phyloP scores from a whole-genome alignment of 2,113 vertebrate species.

The Hydropotes inermis region DNA sequence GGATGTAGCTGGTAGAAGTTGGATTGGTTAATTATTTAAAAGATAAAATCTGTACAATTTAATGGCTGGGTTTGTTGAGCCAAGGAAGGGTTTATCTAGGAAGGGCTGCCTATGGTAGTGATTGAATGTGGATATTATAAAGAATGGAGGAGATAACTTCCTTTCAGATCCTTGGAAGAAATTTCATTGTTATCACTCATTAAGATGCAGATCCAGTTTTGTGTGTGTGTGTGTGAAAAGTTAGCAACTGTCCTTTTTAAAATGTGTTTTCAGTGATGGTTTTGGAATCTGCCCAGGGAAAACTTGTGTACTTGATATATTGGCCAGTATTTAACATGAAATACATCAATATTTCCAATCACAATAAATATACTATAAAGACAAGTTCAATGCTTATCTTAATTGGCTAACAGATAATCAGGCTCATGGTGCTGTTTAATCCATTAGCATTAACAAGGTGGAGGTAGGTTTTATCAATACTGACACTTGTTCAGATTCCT shows the following conservation, averaged over 20 bases:
- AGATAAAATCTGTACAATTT: conserved; percentile 21
- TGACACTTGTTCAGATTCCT: conserved; percentile 81
- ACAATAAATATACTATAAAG: conserved; percentile 85
- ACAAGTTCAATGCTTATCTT: conserved; percentile 82
- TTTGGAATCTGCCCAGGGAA: conserved; percentile 35
- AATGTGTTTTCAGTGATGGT: conserved; percentile 31
- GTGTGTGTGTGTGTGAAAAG: not conserved
- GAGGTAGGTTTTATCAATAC: conserved; percentile 84
- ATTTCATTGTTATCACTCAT: not conserved
- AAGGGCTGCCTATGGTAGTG: not conserved
- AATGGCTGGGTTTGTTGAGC: not conserved
- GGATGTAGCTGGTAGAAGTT: not conserved
- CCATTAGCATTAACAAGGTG: conserved; percentile 83
- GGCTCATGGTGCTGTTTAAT: conserved; percentile 79
- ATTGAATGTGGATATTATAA: not conserved
- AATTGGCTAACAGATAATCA: conserved; percentile 86
- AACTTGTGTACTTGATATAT: conserved; percentile 47
- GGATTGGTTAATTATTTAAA: not conserved
- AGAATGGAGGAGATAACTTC: not conserved
- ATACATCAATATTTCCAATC: conserved; percentile 81
- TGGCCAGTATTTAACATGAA: conserved; percentile 71
- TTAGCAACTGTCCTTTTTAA: conserved; percentile 4
- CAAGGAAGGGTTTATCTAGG: not conserved
- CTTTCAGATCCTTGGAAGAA: not conserved
- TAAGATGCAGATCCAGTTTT: not conserved